Evolutionary conservation across 2,113 vertebrate genomes (phyloP).

Genomic region (Periophthalmodon schlosseri): DNA sequence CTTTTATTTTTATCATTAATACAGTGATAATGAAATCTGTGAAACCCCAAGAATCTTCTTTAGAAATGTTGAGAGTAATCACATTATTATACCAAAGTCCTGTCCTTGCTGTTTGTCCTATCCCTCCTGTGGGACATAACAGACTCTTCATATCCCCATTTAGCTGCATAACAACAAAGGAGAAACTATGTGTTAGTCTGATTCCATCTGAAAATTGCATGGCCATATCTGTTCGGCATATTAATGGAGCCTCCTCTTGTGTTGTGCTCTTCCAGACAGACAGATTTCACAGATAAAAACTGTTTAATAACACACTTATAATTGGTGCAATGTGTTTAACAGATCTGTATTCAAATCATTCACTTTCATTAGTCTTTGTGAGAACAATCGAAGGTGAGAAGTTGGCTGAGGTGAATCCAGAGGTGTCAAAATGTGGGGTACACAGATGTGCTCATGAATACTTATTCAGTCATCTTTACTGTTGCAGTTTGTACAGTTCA

Average conservation of each 20-base stretch:
- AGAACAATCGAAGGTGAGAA: constrained; percentile 28
- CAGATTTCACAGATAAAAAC: constrained; percentile 71
- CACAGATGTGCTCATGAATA: background rate
- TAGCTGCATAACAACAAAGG: background rate
- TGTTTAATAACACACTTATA: constrained; percentile 65
- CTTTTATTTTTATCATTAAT: no score
- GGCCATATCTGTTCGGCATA: no score
- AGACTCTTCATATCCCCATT: background rate
- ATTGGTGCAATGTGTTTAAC: constrained; percentile 63
- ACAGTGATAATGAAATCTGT: no score
- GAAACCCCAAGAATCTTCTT: no score
- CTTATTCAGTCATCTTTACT: background rate
- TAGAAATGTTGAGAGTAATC: no score
- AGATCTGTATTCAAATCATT: constrained; percentile 59
- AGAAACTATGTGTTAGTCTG: constrained; percentile 2
- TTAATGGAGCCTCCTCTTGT: no score
- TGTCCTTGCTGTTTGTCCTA: background rate
- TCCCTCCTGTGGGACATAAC: background rate
- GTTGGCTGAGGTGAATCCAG: constrained; percentile 16
- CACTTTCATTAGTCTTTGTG: constrained; percentile 51
- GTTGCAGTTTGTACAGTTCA: no score
- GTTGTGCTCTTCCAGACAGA: constrained; percentile 24
- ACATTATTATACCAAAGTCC: background rate
- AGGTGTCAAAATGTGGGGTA: background rate
- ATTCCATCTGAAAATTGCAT: constrained; percentile 46